phyloP scores from a whole-genome alignment of 2,888 invertebrate species.

The Pediacus dermestoides region DNA sequence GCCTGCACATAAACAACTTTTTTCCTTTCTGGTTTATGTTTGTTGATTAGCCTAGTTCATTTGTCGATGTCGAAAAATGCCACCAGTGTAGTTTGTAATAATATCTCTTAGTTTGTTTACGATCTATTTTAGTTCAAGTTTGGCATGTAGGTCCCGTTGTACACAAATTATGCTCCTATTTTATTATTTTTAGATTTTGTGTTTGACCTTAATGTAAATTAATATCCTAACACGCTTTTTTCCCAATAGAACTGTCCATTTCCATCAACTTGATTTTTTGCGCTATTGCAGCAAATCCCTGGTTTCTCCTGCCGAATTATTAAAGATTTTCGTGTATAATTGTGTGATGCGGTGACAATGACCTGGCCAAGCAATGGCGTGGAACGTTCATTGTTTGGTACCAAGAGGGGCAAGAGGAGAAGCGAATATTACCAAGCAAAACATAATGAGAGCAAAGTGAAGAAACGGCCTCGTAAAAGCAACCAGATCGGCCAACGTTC shows the following conservation, averaged over 20 bases:
- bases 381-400: slow-evolving; percentile 34
- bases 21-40: slow-evolving; percentile 1
- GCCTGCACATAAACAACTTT: slow-evolving; percentile 6
- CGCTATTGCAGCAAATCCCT: too few relatives aligned
- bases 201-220: slow-evolving; percentile 5
- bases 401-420: slow-evolving; percentile 8
- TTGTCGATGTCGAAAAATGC: slow-evolving; percentile 6
- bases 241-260: too few relatives aligned
- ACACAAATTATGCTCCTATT: slow-evolving; percentile 1
- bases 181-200: slow-evolving; percentile 1
- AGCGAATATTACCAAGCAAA: slow-evolving; percentile 13
- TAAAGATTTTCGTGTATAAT: slow-evolving; percentile 26
- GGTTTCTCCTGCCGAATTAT: too few relatives aligned
- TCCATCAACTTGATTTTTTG: too few relatives aligned
- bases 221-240: too few relatives aligned
- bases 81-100: too few relatives aligned
- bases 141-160: slow-evolving; percentile 1
- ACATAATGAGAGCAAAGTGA: slow-evolving; percentile 48
- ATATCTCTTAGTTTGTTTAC: slow-evolving; percentile 1
- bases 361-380: slow-evolving; percentile 36
- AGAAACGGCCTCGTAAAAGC: slow-evolving; percentile 41
- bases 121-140: slow-evolving; percentile 4
- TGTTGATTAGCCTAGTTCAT: slow-evolving; percentile 4
- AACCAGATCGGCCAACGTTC: slow-evolving; percentile 49
- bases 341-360: slow-evolving; percentile 30